phyloP scores from a whole-genome alignment of 37 sponge, comb jelly and placozoan species.

The Spongia lamella region DNA sequence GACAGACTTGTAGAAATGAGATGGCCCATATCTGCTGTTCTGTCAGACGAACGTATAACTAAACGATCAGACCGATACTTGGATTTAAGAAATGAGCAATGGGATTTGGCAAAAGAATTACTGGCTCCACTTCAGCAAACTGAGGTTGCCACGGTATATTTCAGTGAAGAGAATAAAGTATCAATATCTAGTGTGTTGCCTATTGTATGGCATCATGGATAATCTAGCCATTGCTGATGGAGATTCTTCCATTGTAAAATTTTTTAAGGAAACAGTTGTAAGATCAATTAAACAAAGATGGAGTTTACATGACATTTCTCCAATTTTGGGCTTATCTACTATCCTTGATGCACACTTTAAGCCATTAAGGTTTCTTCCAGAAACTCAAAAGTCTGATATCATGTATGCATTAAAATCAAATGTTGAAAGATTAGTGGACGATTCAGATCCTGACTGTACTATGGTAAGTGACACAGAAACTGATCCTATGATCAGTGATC shows the following conservation, averaged over 20 bases:
- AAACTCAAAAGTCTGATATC: too few relatives aligned
- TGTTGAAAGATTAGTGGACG: too few relatives aligned
- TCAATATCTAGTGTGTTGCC: slow-evolving; percentile 1
- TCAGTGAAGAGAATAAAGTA: background rate
- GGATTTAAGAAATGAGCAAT: slow-evolving; percentile 22
- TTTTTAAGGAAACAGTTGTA: slow-evolving; percentile 1
- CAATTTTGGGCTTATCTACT: too few relatives aligned
- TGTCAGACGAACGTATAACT: slow-evolving; percentile 3
- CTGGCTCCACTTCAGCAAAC: background rate
- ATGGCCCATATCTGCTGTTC: slow-evolving; percentile 20
- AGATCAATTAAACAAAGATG: background rate
- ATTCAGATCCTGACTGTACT: too few relatives aligned
- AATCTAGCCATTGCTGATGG: slow-evolving; percentile 2
- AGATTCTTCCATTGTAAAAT: background rate
- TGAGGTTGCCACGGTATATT: too few relatives aligned
- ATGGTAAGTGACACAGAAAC: too few relatives aligned
- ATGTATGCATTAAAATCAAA: too few relatives aligned
- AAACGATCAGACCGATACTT: slow-evolving; percentile 5
- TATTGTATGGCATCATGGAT: background rate
- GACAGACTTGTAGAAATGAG: background rate
- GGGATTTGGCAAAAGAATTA: slow-evolving; percentile 7
- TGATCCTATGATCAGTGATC: too few relatives aligned
- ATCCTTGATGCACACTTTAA: slow-evolving; percentile 20
- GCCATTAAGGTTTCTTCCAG: background rate
- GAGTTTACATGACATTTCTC: too few relatives aligned